Percentiles rank a stretch among this genome's conserved stretches.
Evolutionary conservation across 2,888 invertebrate genomes (phyloP).

Genomic region (Fabriciana adippe): DNA sequence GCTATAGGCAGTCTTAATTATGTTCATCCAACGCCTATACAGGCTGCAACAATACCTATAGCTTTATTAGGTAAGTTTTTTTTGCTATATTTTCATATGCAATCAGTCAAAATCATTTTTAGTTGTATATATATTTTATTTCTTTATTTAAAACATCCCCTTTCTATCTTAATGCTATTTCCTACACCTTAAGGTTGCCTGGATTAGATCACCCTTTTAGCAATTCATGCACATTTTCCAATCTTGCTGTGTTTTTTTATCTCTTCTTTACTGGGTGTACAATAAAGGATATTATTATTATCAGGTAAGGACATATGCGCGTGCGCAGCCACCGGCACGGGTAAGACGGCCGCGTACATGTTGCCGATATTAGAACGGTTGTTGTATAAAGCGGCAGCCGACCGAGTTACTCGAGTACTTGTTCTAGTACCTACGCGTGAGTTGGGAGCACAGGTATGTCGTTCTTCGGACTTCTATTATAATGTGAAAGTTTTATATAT

Average conservation of each 20-base stretch:
- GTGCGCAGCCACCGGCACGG: conserved; percentile 98
- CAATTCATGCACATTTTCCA: no score
- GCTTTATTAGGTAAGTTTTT: conserved; percentile 86
- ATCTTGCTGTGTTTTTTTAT: no score
- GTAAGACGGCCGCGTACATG: conserved; percentile 99
- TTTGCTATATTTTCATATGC: neutral
- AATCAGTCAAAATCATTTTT: no score
- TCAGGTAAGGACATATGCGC: conserved; percentile 97
- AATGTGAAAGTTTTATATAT: no score
- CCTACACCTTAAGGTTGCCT: no score
- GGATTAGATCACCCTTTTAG: no score
- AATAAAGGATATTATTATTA: neutral
- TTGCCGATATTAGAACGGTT: conserved; percentile 97
- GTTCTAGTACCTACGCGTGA: conserved; percentile 98
- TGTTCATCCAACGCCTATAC: conserved; percentile 97
- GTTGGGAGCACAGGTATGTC: conserved; percentile 91
- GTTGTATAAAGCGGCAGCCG: conserved; percentile 90
- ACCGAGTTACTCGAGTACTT: conserved; percentile 87
- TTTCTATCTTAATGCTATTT: no score
- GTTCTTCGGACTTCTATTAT: no score
- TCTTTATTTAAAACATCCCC: no score
- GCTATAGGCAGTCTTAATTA: conserved; percentile 94
- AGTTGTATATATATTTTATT: no score
- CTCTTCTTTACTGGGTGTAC: neutral
- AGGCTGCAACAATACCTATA: conserved; percentile 96